These are phyloP conservation scores for Notodonta dromedarius DNA, from an alignment of 2,888 invertebrate genomes.

Conservation along the genomic window DNA sequence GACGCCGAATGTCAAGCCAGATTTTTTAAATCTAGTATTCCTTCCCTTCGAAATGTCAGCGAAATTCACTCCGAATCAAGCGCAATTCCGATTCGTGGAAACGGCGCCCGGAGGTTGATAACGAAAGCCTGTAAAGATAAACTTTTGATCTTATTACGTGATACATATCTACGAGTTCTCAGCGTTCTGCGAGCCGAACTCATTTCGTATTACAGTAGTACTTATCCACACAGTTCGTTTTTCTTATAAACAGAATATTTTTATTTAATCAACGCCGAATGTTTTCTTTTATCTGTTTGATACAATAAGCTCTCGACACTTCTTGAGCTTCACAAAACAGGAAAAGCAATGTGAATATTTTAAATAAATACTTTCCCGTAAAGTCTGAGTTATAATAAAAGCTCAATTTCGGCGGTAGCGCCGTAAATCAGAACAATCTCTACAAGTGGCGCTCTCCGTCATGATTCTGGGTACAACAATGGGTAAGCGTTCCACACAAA, in stretches of 20 bases:
- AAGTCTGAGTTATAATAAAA: slow-evolving; percentile 37
- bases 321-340: not conserved
- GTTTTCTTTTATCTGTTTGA: not conserved
- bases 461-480: slow-evolving; percentile 60
- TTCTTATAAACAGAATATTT: slow-evolving; percentile 1
- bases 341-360: slow-evolving; percentile 6
- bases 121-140: slow-evolving; percentile 11
- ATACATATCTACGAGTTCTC: slow-evolving; percentile 12
- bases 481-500: slow-evolving; percentile 63
- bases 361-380: slow-evolving; percentile 27
- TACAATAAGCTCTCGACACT: not conserved
- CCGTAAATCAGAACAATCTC: slow-evolving; percentile 63
- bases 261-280: not conserved
- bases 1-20: slow-evolving; percentile 7
- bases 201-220: not conserved
- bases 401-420: slow-evolving; percentile 51
- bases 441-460: slow-evolving; percentile 55
- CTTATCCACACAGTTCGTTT: not conserved
- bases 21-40: slow-evolving; percentile 10
- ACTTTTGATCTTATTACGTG: slow-evolving; percentile 12
- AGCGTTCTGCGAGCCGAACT: slow-evolving; percentile 10
- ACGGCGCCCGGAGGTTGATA: slow-evolving; percentile 7
- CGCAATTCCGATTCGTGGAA: slow-evolving; percentile 9
- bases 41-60: slow-evolving; percentile 7
- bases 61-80: slow-evolving; percentile 1